Percentiles rank a stretch among this genome's conserved stretches.
Evolutionary conservation across 2,888 invertebrate species (phyloP).

Genomic region (Morinoia aosen): DNA sequence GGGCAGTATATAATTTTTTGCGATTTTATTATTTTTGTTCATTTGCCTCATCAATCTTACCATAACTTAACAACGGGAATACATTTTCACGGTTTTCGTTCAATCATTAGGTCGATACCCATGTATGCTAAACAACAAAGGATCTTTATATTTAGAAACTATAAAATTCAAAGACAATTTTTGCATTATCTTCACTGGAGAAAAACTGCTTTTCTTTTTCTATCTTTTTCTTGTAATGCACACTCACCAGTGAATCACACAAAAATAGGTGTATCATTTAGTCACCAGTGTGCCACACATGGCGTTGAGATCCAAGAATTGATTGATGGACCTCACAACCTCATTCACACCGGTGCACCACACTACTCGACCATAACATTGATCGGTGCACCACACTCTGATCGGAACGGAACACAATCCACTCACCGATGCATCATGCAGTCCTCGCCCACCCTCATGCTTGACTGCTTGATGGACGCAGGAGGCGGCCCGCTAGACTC

Average conservation of each 20-base stretch:
- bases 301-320: background rate
- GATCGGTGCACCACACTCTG: background rate
- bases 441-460: constrained; percentile 79
- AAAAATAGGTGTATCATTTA: background rate
- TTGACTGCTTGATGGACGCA: constrained; percentile 75
- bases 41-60: too few species aligned
- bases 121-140: too few species aligned
- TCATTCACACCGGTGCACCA: background rate
- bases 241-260: constrained; percentile 57
- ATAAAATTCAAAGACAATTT: too few species aligned
- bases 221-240: background rate
- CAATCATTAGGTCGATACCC: too few species aligned
- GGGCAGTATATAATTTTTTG: too few species aligned
- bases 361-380: background rate
- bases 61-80: too few species aligned
- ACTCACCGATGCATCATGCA: constrained; percentile 65
- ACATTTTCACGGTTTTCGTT: too few species aligned
- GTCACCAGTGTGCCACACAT: constrained; percentile 57
- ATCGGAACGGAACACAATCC: background rate
- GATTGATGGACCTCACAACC: background rate
- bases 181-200: too few species aligned
- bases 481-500: constrained; percentile 60
- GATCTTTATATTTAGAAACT: too few species aligned
- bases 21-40: too few species aligned
- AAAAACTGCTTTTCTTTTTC: too few species aligned